phyloP scores from a whole-genome alignment of 2,888 invertebrate species.

The Limnephilus rhombicus region DNA sequence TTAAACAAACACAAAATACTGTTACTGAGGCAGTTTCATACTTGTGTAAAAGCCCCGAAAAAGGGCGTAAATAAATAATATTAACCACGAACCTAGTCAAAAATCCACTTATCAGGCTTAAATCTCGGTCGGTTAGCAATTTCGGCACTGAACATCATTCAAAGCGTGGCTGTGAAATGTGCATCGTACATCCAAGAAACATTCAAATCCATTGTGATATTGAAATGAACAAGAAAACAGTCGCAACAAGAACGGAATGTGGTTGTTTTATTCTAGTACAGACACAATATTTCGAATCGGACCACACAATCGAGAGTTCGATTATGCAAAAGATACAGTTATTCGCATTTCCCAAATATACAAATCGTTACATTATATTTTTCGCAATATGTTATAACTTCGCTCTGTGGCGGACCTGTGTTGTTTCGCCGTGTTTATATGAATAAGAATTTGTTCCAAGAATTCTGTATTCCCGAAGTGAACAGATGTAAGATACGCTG shows the following conservation, averaged over 20 bases:
- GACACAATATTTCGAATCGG: slow-evolving; percentile 9
- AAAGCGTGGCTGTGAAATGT: background rate
- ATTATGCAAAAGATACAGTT: slow-evolving; percentile 27
- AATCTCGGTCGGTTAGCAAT: background rate
- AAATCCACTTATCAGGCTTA: background rate
- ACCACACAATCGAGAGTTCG: slow-evolving; percentile 41
- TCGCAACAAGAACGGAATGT: background rate
- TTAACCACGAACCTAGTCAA: background rate
- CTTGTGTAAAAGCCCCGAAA: too few species aligned
- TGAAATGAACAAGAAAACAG: background rate
- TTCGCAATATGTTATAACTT: background rate
- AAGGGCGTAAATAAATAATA: too few species aligned
- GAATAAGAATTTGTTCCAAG: slow-evolving; percentile 57
- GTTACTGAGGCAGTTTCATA: too few species aligned
- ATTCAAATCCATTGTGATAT: slow-evolving; percentile 1
- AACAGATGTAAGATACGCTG: slow-evolving; percentile 57
- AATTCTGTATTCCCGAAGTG: slow-evolving; percentile 55
- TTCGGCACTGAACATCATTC: background rate
- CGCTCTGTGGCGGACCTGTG: slow-evolving; percentile 27
- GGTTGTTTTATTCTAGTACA: background rate
- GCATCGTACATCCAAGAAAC: background rate
- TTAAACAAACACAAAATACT: too few species aligned
- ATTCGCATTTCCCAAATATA: slow-evolving; percentile 26
- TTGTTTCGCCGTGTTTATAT: slow-evolving; percentile 52
- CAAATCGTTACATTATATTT: slow-evolving; percentile 37